phyloP scores from a whole-genome alignment of 1,140 invertebrate species.

The Lutraria rhynchaena region DNA sequence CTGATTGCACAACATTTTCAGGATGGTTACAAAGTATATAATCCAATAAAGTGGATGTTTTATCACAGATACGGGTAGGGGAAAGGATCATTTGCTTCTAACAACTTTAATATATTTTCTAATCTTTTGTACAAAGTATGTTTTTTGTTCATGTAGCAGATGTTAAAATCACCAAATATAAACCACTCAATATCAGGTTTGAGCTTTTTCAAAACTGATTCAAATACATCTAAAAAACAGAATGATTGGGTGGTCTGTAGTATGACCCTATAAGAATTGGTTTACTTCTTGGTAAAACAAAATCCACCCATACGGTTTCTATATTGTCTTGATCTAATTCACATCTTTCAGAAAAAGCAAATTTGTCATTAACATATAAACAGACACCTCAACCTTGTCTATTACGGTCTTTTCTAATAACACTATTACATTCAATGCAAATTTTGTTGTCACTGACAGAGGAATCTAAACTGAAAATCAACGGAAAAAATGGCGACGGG shows the following conservation, averaged over 20 bases:
- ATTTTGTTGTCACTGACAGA: no score
- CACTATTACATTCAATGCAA: no score
- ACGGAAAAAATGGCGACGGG: no score
- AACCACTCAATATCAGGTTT: constrained; percentile 26
- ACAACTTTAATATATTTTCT: no score
- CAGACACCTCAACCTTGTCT: no score
- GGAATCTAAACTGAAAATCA: no score
- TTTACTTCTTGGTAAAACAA: constrained; percentile 35
- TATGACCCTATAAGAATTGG: constrained; percentile 19
- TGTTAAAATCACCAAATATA: constrained; percentile 36
- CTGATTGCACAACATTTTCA: constrained; percentile 18
- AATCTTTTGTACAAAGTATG: neutral
- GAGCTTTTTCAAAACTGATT: constrained; percentile 27
- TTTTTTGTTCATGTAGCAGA: constrained; percentile 16
- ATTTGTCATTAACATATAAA: no score
- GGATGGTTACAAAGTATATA: constrained; percentile 20
- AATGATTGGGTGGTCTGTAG: constrained; percentile 41
- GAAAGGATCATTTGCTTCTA: constrained; percentile 41
- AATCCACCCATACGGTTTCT: no score
- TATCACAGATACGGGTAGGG: constrained; percentile 20
- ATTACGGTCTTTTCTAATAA: no score
- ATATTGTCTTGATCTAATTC: no score
- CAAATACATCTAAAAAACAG: constrained; percentile 22
- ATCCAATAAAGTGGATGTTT: constrained; percentile 17
- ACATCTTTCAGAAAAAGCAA: no score